Conservation (phyloP, 1,140 invertebrate species). For the Eriosoma lanigerum region DNA sequence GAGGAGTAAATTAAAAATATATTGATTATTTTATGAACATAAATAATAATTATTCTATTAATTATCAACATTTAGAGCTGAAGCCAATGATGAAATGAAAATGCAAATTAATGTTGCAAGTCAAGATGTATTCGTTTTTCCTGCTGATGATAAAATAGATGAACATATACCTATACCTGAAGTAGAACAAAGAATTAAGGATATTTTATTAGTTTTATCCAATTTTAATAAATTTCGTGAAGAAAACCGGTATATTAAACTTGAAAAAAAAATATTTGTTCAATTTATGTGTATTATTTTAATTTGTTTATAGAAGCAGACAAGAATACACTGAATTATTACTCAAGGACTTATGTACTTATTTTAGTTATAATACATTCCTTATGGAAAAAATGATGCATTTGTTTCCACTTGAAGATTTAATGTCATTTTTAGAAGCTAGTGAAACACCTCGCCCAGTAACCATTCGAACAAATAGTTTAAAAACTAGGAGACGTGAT, state of each 20-base stretch:
- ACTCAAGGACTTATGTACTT: conserved; percentile 83
- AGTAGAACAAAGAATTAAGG: conserved; percentile 87
- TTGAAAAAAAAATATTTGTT: neutral
- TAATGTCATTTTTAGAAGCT: conserved; percentile 95
- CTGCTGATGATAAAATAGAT: conserved; percentile 70
- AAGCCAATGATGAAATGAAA: conserved; percentile 58
- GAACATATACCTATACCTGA: conserved; percentile 77
- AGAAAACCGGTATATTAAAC: conserved; percentile 62
- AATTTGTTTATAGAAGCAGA: conserved; percentile 64
- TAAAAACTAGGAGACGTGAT: conserved; percentile 92
- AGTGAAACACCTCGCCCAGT: conserved; percentile 94
- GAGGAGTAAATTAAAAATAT: conserved; percentile 61
- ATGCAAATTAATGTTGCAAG: conserved; percentile 74
- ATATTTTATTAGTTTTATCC: conserved; percentile 80
- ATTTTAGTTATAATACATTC: conserved; percentile 97
- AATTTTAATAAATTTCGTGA: conserved; percentile 86
- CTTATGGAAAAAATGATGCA: conserved; percentile 93
- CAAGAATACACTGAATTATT: conserved; percentile 82
- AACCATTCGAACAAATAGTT: conserved; percentile 92
- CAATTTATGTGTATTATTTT: neutral
- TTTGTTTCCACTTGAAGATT: conserved; percentile 84
- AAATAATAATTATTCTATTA: conserved; percentile 50
- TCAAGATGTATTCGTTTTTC: conserved; percentile 76
- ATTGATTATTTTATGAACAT: conserved; percentile 40
- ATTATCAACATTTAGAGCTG: conserved; percentile 13